Evolutionary conservation across 92 coral and sea anemone genomes (phyloP).

Genomic region (Galaxea fascicularis): DNA sequence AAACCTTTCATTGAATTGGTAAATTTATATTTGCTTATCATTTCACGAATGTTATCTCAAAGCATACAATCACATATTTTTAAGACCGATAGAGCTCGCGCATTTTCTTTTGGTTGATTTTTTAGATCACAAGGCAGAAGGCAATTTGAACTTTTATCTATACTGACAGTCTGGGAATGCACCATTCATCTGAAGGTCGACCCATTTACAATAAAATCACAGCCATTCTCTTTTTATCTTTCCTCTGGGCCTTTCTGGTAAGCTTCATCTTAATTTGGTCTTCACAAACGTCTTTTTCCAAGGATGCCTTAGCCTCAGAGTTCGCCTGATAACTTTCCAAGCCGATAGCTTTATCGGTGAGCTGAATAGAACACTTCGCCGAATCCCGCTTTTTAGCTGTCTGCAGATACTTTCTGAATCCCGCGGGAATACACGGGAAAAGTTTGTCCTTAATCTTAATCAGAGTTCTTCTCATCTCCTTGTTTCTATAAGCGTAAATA

Average conservation of each 20-base stretch:
- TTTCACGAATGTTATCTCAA: too few species aligned
- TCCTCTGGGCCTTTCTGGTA: not conserved
- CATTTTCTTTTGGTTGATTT: not conserved
- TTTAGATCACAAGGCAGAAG: not conserved
- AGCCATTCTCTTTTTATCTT: conserved; percentile 35
- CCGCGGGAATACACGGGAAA: conserved; percentile 17
- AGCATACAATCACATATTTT: not conserved
- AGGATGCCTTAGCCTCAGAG: not conserved
- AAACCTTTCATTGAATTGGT: too few species aligned
- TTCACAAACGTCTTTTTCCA: not conserved
- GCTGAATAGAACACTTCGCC: not conserved
- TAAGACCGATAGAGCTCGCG: not conserved
- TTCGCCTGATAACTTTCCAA: not conserved
- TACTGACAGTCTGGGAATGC: not conserved
- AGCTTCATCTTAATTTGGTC: not conserved
- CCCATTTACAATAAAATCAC: conserved; percentile 42
- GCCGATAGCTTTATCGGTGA: not conserved
- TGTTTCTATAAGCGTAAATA: conserved; percentile 88
- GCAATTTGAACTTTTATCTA: not conserved
- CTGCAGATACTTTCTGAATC: not conserved
- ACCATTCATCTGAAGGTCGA: not conserved
- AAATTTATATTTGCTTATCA: too few species aligned
- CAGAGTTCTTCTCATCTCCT: conserved; percentile 71
- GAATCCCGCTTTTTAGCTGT: not conserved
- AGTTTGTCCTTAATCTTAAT: conserved; percentile 42